These are phyloP conservation scores for Vanacampus margaritifer DNA, from an alignment of 2,113 vertebrate genomes.

Conservation along the genomic window DNA sequence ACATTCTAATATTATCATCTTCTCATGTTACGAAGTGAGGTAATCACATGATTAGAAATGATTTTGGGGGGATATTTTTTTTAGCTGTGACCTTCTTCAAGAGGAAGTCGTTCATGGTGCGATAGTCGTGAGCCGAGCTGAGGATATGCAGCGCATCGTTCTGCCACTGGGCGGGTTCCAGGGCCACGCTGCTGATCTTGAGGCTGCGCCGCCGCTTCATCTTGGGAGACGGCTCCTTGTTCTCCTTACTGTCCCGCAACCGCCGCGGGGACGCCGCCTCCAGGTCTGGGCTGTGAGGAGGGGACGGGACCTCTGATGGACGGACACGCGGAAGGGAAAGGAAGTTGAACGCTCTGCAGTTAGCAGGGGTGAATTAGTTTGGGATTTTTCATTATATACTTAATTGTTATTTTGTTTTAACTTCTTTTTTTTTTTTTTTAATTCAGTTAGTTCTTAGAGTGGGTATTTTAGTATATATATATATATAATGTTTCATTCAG, in stretches of 20 bases:
- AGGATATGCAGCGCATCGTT: conserved; percentile 90
- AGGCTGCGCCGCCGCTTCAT: conserved; percentile 83
- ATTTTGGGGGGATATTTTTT: no score
- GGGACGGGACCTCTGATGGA: conserved; percentile 61
- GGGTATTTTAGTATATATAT: neutral
- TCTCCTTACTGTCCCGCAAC: conserved; percentile 85
- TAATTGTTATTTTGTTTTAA: no score
- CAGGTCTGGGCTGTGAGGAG: conserved; percentile 81
- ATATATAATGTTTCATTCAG: neutral
- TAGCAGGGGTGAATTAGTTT: no score
- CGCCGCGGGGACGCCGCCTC: conserved; percentile 53
- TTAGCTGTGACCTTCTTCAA: conserved; percentile 94
- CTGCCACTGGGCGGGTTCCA: conserved; percentile 88
- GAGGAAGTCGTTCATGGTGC: conserved; percentile 96
- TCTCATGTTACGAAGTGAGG: neutral
- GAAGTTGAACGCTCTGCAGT: neutral
- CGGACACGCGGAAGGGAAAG: neutral
- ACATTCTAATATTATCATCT: neutral
- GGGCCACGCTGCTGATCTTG: conserved; percentile 86
- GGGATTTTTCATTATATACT: no score
- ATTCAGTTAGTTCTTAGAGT: no score
- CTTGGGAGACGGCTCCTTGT: conserved; percentile 91
- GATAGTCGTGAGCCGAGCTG: conserved; percentile 82
- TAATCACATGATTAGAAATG: neutral
- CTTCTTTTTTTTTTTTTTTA: no score